Evolutionary conservation across 2,113 vertebrate species (phyloP), one percentile per base, ranked within the genome.

Genomic region (Phyllopteryx taeniolatus): DNA sequence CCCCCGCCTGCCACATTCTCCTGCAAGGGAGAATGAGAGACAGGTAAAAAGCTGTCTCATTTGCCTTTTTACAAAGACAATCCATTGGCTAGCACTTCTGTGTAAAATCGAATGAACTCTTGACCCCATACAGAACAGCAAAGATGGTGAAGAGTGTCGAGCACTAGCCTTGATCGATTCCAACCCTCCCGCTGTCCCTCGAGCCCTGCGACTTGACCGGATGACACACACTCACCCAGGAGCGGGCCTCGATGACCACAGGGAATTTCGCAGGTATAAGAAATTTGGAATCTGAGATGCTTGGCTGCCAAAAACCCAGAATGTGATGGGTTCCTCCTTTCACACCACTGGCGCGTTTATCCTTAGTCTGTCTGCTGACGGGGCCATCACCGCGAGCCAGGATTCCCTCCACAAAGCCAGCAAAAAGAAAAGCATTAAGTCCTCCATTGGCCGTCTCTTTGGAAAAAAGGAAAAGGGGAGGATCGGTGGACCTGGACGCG

Each of bases 381-480:
- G 91, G 12, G 88, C 86, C 51, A 93, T 85, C 44, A 94, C 93
- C 57, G 92, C 91, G 20, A 92, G 95, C 80, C 95, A 95, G 88
- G 96, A 97, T 80, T 95, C 95, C 43, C 93, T 97, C 68, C 95
- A 96, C 90, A 97, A 97, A 88, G 92, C 94, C 83, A 95, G 94
- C 83, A 97, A 96, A 92, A 97, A 96, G 93, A 97, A 97, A 87
- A 96, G 95, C 89, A 97, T 97, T 81, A 97, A 97, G 90, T 97
- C 96, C 19, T 97, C 96, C 73, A 96, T 96, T 20, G 95, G 95
- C 5, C 94, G 96, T 17, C 94, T 97, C 51, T 97, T 97, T 77
- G 96, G 96, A 78, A 97, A 97, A 89, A 97, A 96, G 77, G 96
- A 97, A 78, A 97, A 97, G 74, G 96, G 95, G 7, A 91, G 96